Evolutionary conservation across 2,797 vertebrate species (phyloP).

Genomic region (Acanthornis magna): DNA sequence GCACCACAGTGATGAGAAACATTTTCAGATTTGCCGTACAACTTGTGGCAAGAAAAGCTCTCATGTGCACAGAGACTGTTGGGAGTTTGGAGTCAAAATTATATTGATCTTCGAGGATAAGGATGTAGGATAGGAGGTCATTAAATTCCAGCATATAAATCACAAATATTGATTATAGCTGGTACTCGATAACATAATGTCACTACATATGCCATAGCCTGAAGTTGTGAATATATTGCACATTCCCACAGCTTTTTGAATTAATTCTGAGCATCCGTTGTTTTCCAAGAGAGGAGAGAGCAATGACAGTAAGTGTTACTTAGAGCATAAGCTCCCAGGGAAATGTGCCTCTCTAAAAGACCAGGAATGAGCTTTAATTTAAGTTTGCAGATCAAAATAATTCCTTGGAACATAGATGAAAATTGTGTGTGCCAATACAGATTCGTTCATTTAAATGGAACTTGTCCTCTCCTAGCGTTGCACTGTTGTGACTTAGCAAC

Average conservation of each 20-base stretch:
- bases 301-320: background rate
- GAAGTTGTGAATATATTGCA: background rate
- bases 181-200: background rate
- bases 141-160: background rate
- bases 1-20: background rate
- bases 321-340: background rate
- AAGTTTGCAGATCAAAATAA: conserved; percentile 18
- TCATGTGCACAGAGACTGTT: background rate
- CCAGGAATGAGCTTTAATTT: conserved; percentile 22
- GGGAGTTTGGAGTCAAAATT: background rate
- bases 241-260: background rate
- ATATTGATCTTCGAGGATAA: background rate
- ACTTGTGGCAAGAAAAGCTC: background rate
- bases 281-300: background rate
- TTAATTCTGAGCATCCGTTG: background rate
- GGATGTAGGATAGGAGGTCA: background rate
- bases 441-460: background rate
- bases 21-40: background rate
- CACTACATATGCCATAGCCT: background rate
- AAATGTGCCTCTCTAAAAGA: background rate
- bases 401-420: background rate
- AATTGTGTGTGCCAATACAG: background rate
- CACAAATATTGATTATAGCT: background rate
- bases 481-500: conserved; percentile 35
- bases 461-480: background rate